Conservation (phyloP, 2,113 vertebrate species). For the Propithecus coquereli region DNA sequence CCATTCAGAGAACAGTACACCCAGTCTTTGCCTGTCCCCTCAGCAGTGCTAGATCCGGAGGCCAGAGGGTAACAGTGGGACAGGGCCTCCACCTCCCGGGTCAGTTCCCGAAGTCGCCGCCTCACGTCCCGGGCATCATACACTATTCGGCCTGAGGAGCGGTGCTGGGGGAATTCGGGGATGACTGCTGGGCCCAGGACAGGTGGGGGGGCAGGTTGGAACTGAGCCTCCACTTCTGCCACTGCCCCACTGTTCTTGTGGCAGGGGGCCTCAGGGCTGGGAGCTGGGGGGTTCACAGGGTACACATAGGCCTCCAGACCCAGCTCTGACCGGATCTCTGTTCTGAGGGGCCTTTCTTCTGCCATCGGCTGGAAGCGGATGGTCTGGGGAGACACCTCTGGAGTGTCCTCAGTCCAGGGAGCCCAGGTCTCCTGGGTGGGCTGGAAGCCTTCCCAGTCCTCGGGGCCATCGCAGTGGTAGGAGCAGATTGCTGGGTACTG, state of each 20-base stretch:
- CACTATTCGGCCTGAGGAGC: constrained; percentile 20
- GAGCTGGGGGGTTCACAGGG: constrained; percentile 57
- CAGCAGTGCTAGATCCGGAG: neutral
- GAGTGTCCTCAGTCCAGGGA: neutral
- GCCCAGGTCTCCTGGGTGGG: constrained; percentile 9
- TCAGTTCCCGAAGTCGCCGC: constrained; percentile 62
- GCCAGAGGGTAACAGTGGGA: constrained; percentile 40
- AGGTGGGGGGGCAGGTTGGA: neutral
- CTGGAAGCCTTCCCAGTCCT: constrained; percentile 22
- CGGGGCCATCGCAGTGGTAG: neutral
- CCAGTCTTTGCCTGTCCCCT: constrained; percentile 43
- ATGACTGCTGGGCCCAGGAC: neutral
- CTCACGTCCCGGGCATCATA: constrained; percentile 63
- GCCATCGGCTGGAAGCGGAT: constrained; percentile 31
- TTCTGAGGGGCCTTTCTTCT: constrained; percentile 25
- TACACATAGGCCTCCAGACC: constrained; percentile 65
- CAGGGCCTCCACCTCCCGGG: constrained; percentile 53
- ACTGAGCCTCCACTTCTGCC: neutral
- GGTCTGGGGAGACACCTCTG: neutral
- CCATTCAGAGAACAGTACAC: constrained; percentile 45
- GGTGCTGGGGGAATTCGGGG: neutral
- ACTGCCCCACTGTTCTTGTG: neutral
- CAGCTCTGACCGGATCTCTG: constrained; percentile 37
- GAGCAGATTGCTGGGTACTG: constrained; percentile 22
- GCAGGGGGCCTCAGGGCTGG: neutral